Conservation (phyloP, 92 coral and sea anemone species). For the Siderastrea siderea region DNA sequence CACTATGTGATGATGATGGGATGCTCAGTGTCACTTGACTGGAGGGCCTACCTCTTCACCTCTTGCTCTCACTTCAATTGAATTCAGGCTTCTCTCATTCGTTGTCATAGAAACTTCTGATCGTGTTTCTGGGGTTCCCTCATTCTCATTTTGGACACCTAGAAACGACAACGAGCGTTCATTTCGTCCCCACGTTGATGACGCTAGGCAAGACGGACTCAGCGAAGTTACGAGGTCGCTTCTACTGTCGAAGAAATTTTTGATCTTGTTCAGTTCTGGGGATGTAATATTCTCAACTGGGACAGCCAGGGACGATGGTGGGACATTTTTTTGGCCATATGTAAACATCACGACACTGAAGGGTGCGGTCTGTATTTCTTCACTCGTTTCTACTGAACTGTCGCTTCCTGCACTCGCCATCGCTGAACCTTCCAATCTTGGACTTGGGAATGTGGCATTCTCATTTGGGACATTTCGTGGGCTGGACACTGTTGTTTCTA, state of each 20-base stretch:
- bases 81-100: no score
- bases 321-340: not conserved
- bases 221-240: not conserved
- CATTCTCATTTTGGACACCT: not conserved
- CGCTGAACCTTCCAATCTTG: not conserved
- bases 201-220: not conserved
- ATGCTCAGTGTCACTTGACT: no score
- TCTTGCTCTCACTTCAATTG: no score
- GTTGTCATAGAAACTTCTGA: no score
- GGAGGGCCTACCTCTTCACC: no score
- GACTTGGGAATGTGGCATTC: not conserved
- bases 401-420: not conserved
- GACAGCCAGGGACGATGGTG: conserved; percentile 4
- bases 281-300: not conserved
- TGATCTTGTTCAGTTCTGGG: not conserved
- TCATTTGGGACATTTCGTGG: not conserved
- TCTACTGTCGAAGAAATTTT: not conserved
- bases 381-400: no score
- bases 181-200: not conserved
- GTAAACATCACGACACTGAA: not conserved
- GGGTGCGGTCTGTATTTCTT: not conserved
- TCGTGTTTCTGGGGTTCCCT: no score
- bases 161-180: not conserved
- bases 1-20: no score
- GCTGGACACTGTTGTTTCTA: not conserved